A percentile compares a stretch with the other conserved stretches of the same genome.
Evolutionary conservation across 2,797 vertebrate genomes (phyloP).

Genomic region (Enteromius radiatus): DNA sequence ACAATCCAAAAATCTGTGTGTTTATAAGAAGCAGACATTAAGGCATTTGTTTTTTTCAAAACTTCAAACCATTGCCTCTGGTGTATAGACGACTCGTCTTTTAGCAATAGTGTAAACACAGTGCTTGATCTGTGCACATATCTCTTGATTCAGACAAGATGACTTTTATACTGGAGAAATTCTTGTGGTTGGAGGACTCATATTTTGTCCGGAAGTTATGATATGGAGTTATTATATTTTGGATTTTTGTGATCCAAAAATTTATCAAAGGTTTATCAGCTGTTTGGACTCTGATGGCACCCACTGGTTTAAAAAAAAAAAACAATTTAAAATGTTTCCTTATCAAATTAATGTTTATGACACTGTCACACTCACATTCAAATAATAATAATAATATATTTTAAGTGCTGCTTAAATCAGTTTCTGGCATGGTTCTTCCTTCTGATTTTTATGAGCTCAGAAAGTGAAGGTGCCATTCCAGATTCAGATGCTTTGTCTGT

Average conservation of each 20-base stretch:
- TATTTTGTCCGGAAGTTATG: background rate
- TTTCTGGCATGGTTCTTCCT: background rate
- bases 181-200: background rate
- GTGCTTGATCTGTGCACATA: background rate
- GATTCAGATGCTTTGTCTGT: slow-evolving; percentile 11
- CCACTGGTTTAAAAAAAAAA: too few species aligned
- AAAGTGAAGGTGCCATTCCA: background rate
- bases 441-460: background rate
- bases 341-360: background rate
- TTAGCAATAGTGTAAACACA: background rate
- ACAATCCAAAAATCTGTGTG: background rate
- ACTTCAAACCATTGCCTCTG: too few species aligned
- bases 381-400: background rate
- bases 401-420: background rate
- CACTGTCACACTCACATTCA: background rate
- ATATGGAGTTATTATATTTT: background rate
- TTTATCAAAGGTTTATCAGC: background rate
- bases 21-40: background rate
- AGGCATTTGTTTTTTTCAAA: background rate
- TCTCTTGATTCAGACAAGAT: background rate
- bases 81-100: too few species aligned
- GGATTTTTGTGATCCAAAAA: background rate
- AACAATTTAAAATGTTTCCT: background rate
- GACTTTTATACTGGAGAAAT: background rate
- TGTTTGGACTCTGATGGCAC: background rate